Percentiles rank a stretch among this genome's conserved stretches.
Evolutionary conservation across 2,113 vertebrate species (phyloP).

Genomic region (Chroicocephalus ridibundus): DNA sequence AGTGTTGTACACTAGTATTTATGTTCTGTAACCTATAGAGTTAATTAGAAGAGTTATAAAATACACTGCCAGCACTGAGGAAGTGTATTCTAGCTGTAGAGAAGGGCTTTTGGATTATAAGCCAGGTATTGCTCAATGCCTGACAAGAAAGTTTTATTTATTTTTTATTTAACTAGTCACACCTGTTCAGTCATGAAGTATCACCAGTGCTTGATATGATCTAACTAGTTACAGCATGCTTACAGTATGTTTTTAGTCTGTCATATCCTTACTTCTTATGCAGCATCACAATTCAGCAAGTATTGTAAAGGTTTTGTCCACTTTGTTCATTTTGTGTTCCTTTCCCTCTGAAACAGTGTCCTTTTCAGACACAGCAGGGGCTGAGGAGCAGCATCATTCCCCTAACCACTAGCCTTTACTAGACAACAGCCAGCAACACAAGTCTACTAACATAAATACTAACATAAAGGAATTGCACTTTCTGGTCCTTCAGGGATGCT

Average conservation of each 20-base stretch:
- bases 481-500: not conserved
- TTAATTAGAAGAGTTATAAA: not conserved
- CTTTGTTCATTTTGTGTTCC: not conserved
- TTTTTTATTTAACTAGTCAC: not conserved
- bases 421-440: not conserved
- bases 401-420: no score
- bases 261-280: not conserved
- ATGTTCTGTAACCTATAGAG: not conserved
- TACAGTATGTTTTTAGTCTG: not conserved
- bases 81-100: not conserved
- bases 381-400: not conserved
- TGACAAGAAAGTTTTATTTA: not conserved
- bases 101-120: not conserved
- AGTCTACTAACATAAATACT: not conserved
- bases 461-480: not conserved
- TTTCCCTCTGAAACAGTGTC: not conserved
- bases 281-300: not conserved
- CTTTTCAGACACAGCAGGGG: fast-evolving
- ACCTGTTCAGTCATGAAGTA: not conserved
- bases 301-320: not conserved
- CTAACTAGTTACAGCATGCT: not conserved
- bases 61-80: not conserved
- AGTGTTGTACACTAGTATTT: not conserved
- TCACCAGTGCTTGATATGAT: not conserved
- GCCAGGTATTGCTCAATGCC: not conserved